A percentile compares a stretch with the other conserved stretches of the same genome.
These are phyloP conservation scores for Tetheella fluctuosa DNA, from an alignment of 2,888 invertebrate genomes.

Conservation along the genomic window DNA sequence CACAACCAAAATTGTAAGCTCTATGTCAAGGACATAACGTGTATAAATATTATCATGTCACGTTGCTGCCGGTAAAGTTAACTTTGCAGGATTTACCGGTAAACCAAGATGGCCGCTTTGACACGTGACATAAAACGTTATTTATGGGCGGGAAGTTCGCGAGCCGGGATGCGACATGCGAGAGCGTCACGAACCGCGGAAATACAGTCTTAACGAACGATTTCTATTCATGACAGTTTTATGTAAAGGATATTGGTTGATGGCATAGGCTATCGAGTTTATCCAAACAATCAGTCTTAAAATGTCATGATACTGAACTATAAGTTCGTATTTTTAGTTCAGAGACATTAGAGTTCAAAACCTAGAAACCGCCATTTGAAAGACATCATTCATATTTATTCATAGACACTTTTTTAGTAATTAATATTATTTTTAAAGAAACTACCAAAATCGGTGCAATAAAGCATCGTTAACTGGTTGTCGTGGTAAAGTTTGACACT, in stretches of 20 bases:
- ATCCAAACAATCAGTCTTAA: background rate
- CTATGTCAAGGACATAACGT: conserved; percentile 58
- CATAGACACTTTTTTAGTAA: no score
- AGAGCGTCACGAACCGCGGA: conserved; percentile 76
- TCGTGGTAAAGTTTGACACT: conserved; percentile 56
- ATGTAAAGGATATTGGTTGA: conserved; percentile 55
- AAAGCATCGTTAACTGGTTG: conserved; percentile 49
- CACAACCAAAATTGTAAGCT: conserved; percentile 49
- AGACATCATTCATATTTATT: background rate
- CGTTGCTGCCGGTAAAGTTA: conserved; percentile 43
- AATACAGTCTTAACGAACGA: conserved; percentile 66
- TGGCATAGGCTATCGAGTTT: conserved; percentile 28
- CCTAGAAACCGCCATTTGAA: background rate
- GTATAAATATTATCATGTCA: conserved; percentile 42
- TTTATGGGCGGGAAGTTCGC: conserved; percentile 79
- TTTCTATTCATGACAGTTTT: conserved; percentile 78
- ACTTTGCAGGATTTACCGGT: conserved; percentile 56
- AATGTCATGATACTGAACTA: conserved; percentile 12
- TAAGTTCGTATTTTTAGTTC: background rate
- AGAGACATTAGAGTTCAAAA: background rate
- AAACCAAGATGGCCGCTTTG: conserved; percentile 75
- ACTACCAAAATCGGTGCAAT: conserved; percentile 37
- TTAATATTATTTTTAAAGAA: background rate
- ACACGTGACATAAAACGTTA: conserved; percentile 80
- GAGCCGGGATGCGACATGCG: conserved; percentile 76